A percentile compares a stretch with the other conserved stretches of the same genome.
These are phyloP conservation scores for Micromussa lordhowensis DNA, from an alignment of 92 coral and sea anemone genomes.

Conservation along the genomic window DNA sequence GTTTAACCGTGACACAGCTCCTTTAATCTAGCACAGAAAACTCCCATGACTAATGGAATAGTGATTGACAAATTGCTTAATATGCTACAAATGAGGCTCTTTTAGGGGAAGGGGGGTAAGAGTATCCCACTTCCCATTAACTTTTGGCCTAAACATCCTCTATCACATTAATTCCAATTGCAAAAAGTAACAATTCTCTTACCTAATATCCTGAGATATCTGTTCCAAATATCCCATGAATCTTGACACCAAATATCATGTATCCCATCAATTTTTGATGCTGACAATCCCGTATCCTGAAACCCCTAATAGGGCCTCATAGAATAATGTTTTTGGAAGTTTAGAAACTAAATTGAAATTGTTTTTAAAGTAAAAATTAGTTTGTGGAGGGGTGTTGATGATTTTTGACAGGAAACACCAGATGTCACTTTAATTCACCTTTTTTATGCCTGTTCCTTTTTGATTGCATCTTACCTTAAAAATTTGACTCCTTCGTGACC, in stretches of 20 bases:
- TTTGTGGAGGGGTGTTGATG: background rate
- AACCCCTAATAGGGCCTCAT: too few relatives aligned
- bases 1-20: too few relatives aligned
- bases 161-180: too few relatives aligned
- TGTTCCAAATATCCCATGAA: too few relatives aligned
- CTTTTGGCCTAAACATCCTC: too few relatives aligned
- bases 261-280: too few relatives aligned
- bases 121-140: too few relatives aligned
- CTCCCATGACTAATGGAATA: background rate
- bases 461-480: background rate
- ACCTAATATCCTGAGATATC: too few relatives aligned
- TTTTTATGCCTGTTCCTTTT: background rate
- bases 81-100: background rate
- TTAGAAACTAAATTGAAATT: background rate
- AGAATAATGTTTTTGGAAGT: background rate
- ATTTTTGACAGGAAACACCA: background rate
- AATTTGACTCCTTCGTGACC: background rate
- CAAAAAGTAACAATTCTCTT: too few relatives aligned
- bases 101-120: too few relatives aligned
- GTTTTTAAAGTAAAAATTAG: background rate
- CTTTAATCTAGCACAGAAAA: background rate
- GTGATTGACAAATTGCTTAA: background rate
- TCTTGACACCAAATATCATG: too few relatives aligned
- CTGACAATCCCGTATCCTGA: too few relatives aligned
- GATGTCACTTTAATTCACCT: background rate